A percentile compares a stretch with the other conserved stretches of the same genome.
phyloP scores from a whole-genome alignment of 1,140 invertebrate genomes.

The Drosophila tristis region DNA sequence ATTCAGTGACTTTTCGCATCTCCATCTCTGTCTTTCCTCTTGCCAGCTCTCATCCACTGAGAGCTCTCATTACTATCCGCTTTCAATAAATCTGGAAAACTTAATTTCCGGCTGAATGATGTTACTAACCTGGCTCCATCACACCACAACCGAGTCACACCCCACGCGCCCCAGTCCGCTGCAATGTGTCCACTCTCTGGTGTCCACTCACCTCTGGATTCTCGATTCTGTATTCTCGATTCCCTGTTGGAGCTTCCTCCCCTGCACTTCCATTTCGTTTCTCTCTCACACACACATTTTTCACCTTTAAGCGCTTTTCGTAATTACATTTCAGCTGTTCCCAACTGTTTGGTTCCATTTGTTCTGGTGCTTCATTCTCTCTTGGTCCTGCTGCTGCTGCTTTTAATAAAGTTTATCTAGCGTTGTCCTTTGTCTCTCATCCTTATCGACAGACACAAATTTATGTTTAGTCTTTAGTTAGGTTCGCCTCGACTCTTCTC shows the following conservation, averaged over 20 bases:
- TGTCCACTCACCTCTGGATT: too few relatives aligned
- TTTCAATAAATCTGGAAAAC: constrained; percentile 84
- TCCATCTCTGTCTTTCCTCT: constrained; percentile 32
- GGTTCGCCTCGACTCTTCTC: constrained; percentile 4
- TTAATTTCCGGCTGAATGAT: constrained; percentile 84
- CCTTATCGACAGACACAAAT: constrained; percentile 76
- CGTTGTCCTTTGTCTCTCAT: constrained; percentile 77
- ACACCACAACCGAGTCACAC: constrained; percentile 8
- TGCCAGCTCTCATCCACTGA: constrained; percentile 10
- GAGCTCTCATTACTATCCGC: constrained; percentile 81
- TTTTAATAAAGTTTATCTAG: constrained; percentile 83
- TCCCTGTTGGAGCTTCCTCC: too few relatives aligned
- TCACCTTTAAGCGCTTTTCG: constrained; percentile 81
- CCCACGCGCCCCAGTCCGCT: neutral
- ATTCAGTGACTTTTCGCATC: constrained; percentile 37
- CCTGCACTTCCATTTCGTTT: constrained; percentile 4
- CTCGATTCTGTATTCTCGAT: neutral
- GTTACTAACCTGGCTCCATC: constrained; percentile 43
- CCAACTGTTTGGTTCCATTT: constrained; percentile 45
- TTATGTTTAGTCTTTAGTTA: constrained; percentile 70
- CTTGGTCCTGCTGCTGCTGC: constrained; percentile 43
- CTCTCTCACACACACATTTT: constrained; percentile 54
- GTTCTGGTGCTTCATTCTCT: constrained; percentile 18
- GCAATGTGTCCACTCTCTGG: constrained; percentile 1
- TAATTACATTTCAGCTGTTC: constrained; percentile 82